Conservation (phyloP, 2,113 vertebrate species). For the Regulus satrapa region DNA sequence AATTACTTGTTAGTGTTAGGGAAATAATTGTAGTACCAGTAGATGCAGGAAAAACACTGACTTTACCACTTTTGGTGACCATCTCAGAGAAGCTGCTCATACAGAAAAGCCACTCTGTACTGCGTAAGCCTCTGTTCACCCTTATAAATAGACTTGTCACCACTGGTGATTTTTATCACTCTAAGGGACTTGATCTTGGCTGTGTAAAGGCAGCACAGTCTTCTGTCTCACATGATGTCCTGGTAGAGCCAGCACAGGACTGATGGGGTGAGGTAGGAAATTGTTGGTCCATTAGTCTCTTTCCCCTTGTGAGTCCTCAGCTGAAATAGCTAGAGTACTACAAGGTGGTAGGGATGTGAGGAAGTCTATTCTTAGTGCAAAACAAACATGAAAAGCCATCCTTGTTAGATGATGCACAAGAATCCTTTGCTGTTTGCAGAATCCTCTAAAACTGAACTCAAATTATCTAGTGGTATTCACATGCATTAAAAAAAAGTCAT, state of each 20-base stretch:
- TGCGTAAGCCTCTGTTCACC: not conserved
- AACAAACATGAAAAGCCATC: not conserved
- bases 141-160: not conserved
- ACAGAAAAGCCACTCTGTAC: not conserved
- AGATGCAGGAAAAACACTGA: not conserved
- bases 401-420: not conserved
- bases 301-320: not conserved
- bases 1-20: not conserved
- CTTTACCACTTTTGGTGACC: not conserved
- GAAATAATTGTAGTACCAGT: not conserved
- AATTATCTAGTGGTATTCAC: not conserved
- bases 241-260: not conserved
- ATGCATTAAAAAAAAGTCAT: not conserved
- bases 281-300: not conserved
- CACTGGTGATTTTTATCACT: not conserved
- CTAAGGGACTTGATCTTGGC: not conserved
- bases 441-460: not conserved
- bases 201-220: not conserved
- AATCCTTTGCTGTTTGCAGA: not conserved
- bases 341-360: not conserved
- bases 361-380: not conserved
- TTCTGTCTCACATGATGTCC: not conserved
- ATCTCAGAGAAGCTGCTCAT: not conserved
- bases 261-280: not conserved
- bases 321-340: not conserved